Evolutionary conservation across 1,140 invertebrate genomes (phyloP), one percentile per base, ranked within the genome.

Genomic region (Cyphomyrmex costatus): DNA sequence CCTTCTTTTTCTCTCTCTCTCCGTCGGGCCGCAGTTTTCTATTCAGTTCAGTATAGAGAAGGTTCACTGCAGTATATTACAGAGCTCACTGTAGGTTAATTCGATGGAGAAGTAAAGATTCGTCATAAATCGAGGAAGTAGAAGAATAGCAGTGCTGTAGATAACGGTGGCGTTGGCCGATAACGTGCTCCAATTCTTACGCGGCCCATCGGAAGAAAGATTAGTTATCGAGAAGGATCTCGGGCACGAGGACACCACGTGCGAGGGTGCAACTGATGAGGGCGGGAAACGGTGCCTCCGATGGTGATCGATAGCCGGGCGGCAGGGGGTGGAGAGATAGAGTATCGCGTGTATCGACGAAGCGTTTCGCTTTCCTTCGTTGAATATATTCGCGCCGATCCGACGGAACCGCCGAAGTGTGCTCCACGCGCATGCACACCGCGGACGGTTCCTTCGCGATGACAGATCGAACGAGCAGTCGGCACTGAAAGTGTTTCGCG

Each of bases 391-490:
- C 33, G 36, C 8, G 33, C 4, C 66, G 79, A 51, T 36, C 73
- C 12, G 27, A 46, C n/a, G n/a, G n/a, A n/a, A n/a, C 51, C 33
- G 36, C 60, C 63, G 14, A 33, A n/a, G 24, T 53, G 49, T 60
- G 68, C 14, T 49, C 1, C 36, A 27, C 79, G 66, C 79, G 79
- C 79, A 73, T 73, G 79, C 79, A 73, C 79, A 36, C 19, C 51
- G 5, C 49, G 78, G n/a, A 33, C 19, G 36, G 66, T 82, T 46
- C 33, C 53, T 46, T n/a, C 36, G 33, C 56, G 79, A 83, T 73
- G 79, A 66, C 79, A 46, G 53, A 73, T 83, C 79, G 79, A 83
- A 74, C 79, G 79, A 74, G 36, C 79, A 83, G 79, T 83, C 79
- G 36, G n/a, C 19, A n/a, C 12, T 19, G 79, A 82, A 60, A 46